A percentile compares a stretch with the other conserved stretches of the same genome.
Conservation (phyloP, 2,113 vertebrate species). For the Apaloderma vittatum region DNA sequence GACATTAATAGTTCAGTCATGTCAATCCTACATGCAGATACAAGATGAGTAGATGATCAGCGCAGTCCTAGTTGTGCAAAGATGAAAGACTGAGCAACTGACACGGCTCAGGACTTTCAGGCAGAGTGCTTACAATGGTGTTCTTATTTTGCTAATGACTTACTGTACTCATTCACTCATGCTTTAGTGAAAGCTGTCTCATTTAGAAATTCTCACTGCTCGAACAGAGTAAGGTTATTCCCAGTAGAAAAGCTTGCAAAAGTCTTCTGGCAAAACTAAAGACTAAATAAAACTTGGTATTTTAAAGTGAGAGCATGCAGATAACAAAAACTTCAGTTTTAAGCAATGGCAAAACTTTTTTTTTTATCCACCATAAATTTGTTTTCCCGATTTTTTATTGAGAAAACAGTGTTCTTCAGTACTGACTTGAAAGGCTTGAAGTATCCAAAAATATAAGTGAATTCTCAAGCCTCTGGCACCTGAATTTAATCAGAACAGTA, state of each 20-base stretch:
- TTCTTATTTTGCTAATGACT: constrained; percentile 44
- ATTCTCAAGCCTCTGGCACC: neutral
- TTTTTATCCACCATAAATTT: neutral
- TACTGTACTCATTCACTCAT: neutral
- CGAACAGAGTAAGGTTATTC: neutral
- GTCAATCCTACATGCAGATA: neutral
- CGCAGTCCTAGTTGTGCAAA: neutral
- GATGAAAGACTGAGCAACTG: neutral
- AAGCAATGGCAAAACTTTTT: neutral
- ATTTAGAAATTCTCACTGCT: neutral
- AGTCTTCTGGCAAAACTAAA: neutral
- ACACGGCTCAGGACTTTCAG: neutral
- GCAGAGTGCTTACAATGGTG: neutral
- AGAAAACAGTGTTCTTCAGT: neutral
- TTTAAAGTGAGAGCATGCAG: neutral
- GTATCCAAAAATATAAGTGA: neutral
- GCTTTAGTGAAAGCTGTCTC: constrained; percentile 23
- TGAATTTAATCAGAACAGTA: neutral
- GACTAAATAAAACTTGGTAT: neutral
- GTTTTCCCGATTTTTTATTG: neutral
- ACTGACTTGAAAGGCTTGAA: neutral
- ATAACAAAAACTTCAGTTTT: neutral
- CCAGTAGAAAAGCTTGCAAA: neutral
- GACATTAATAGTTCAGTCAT: neutral
- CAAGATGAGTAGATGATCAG: neutral